These are phyloP conservation scores for Caenorhabditis auriculariae DNA, from an alignment of 2,888 invertebrate genomes.

Conservation along the genomic window DNA sequence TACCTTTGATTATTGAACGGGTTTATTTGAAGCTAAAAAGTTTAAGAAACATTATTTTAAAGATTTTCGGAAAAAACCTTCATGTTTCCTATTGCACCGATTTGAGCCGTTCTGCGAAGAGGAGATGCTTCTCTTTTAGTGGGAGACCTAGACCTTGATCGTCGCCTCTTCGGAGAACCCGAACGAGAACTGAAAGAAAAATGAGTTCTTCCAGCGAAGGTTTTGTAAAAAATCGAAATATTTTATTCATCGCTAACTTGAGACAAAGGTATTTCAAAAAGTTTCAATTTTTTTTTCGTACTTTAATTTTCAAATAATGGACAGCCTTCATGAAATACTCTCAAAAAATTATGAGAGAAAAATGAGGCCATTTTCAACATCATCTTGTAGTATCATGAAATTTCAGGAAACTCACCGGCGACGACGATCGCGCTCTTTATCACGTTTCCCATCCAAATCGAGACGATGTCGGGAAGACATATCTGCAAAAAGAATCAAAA, in stretches of 20 bases:
- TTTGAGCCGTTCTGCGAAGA: slow-evolving; percentile 14
- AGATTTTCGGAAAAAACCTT: neutral
- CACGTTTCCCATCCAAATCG: slow-evolving; percentile 39
- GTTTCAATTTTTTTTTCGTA: too few species aligned
- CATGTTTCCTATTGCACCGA: slow-evolving; percentile 25
- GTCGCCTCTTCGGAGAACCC: slow-evolving; percentile 26
- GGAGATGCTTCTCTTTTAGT: slow-evolving; percentile 7
- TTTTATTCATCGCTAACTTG: too few species aligned
- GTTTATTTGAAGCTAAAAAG: slow-evolving; percentile 67
- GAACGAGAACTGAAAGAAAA: slow-evolving; percentile 11
- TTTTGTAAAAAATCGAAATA: too few species aligned
- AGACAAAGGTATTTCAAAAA: too few species aligned
- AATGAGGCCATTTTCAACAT: too few species aligned
- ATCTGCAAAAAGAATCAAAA: too few species aligned
- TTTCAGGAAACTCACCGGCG: too few species aligned
- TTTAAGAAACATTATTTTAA: neutral
- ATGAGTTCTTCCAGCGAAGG: too few species aligned
- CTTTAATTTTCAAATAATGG: too few species aligned
- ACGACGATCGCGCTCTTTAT: slow-evolving; percentile 31
- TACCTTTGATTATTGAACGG: slow-evolving; percentile 81
- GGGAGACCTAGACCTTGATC: slow-evolving; percentile 22
- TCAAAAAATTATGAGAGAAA: too few species aligned
- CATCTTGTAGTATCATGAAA: too few species aligned
- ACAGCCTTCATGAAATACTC: too few species aligned
- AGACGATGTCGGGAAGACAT: slow-evolving; percentile 52